phyloP scores from a whole-genome alignment of 2,888 invertebrate genomes.

The Drosophila demipolita region DNA sequence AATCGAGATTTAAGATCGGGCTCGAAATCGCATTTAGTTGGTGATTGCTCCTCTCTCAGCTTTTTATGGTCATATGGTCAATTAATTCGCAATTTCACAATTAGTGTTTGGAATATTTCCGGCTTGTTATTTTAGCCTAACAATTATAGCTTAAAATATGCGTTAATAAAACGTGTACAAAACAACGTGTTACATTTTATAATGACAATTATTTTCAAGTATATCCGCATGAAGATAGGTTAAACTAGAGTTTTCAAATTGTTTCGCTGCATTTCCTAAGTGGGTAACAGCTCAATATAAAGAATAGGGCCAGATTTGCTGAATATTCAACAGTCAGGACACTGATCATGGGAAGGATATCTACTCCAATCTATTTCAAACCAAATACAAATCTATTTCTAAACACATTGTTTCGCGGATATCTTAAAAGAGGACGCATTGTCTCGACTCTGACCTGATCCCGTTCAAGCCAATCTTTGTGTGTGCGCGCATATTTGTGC shows the following conservation, averaged over 20 bases:
- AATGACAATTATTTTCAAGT: too few relatives aligned
- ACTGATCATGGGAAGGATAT: background rate
- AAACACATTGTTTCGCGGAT: background rate
- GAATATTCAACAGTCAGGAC: background rate
- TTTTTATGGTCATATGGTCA: conserved; percentile 78
- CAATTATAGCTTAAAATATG: too few relatives aligned
- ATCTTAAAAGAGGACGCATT: background rate
- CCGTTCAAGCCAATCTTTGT: background rate
- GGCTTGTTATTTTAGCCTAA: too few relatives aligned
- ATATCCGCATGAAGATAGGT: too few relatives aligned
- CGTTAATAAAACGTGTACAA: too few relatives aligned
- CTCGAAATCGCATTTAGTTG: too few relatives aligned
- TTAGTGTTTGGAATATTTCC: too few relatives aligned
- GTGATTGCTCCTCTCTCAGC: conserved; percentile 75
- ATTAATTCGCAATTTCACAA: too few relatives aligned
- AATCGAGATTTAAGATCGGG: too few relatives aligned
- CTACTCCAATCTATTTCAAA: background rate
- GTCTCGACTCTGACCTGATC: background rate
- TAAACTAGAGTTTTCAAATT: background rate
- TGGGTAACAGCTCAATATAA: too few relatives aligned
- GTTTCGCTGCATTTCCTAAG: background rate
- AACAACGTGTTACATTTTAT: too few relatives aligned
- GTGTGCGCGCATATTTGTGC: too few relatives aligned
- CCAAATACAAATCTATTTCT: background rate
- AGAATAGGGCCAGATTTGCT: background rate